Percentiles rank a stretch among this genome's conserved stretches.
These are phyloP conservation scores for Sporophila hypoxantha DNA, from an alignment of 2,113 vertebrate species.

Conservation along the genomic window DNA sequence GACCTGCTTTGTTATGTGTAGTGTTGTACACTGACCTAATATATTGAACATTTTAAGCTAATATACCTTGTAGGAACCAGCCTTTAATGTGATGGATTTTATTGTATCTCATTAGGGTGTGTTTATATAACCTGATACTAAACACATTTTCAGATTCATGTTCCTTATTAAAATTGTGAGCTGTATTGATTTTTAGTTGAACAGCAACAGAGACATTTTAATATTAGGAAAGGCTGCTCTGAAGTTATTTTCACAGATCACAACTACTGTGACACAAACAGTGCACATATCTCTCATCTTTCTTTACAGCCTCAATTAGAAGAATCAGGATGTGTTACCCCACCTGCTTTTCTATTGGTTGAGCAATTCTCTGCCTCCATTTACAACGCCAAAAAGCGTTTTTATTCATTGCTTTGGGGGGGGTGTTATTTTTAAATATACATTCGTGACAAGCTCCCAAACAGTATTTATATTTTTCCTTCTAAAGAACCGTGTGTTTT, in stretches of 20 bases:
- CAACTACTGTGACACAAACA: constrained; percentile 48
- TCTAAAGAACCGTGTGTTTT: background rate
- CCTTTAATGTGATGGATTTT: constrained; percentile 82
- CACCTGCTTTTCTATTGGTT: constrained; percentile 17
- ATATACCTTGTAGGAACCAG: constrained; percentile 78
- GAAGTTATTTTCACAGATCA: constrained; percentile 66
- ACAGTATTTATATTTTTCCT: constrained; percentile 23
- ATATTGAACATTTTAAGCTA: constrained; percentile 78
- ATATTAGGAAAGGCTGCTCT: constrained; percentile 57
- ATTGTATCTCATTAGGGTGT: constrained; percentile 80
- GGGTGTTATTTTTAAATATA: constrained; percentile 33
- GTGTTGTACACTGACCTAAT: constrained; percentile 76
- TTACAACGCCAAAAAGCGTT: constrained; percentile 29
- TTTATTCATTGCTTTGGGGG: constrained; percentile 36
- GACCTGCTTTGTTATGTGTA: constrained; percentile 74
- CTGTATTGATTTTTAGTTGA: constrained; percentile 71
- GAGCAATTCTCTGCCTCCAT: background rate
- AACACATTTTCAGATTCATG: constrained; percentile 78
- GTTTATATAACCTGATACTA: constrained; percentile 80
- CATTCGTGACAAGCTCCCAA: constrained; percentile 18
- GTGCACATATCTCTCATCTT: background rate
- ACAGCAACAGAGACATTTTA: constrained; percentile 60
- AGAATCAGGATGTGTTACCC: constrained; percentile 17
- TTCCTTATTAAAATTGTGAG: constrained; percentile 79
- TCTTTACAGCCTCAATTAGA: constrained; percentile 56